Conservation (phyloP, 1,140 invertebrate genomes). For the Pantala flavescens region DNA sequence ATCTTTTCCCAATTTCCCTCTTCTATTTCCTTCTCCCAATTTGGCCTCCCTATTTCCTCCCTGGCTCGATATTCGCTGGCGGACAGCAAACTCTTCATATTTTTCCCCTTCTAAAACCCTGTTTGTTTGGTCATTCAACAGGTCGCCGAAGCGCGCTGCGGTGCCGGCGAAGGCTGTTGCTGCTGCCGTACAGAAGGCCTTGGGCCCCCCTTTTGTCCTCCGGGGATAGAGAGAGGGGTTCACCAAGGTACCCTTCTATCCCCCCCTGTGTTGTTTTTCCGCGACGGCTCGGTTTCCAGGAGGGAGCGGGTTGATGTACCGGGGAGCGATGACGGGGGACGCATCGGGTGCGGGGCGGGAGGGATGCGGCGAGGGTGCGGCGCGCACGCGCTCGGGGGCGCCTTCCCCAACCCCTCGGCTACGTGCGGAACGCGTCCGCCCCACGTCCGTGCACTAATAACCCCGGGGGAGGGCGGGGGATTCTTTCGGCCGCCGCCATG, state of each 20-base stretch:
- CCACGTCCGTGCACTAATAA: no score
- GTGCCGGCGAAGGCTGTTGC: background rate
- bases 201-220: background rate
- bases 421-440: no score
- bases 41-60: no score
- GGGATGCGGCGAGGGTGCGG: background rate
- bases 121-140: slow-evolving; percentile 9
- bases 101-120: background rate
- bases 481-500: background rate
- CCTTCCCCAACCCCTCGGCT: no score
- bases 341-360: background rate
- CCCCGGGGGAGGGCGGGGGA: background rate
- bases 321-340: no score
- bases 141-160: background rate
- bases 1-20: no score
- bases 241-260: no score
- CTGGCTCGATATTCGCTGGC: background rate
- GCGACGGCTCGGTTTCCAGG: no score
- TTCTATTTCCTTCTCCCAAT: no score
- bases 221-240: background rate
- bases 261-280: no score
- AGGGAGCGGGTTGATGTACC: no score
- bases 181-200: background rate
- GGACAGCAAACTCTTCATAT: background rate
- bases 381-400: background rate